phyloP scores from a whole-genome alignment of 2,888 invertebrate species.

The Tholera decimalis region DNA sequence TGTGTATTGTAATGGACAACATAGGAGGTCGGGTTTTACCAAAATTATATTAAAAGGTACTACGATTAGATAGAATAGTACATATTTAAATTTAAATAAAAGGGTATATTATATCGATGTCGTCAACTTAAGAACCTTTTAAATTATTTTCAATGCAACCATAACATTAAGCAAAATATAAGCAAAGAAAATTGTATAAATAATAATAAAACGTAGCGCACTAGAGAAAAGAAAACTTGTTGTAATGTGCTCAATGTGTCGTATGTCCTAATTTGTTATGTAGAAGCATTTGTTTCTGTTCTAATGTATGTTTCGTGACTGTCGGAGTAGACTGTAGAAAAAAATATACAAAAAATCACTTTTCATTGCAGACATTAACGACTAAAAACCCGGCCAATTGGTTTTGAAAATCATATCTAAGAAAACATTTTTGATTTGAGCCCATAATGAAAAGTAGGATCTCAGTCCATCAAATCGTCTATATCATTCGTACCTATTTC shows the following conservation, averaged over 20 bases:
- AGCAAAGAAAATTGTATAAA: constrained; percentile 50
- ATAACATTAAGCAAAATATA: constrained; percentile 27
- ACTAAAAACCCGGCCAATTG: constrained; percentile 79
- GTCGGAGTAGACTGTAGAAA: constrained; percentile 77
- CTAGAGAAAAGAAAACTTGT: constrained; percentile 77
- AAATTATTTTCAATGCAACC: constrained; percentile 45
- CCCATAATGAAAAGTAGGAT: constrained; percentile 85
- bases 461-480: constrained; percentile 69
- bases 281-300: constrained; percentile 66
- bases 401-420: constrained; percentile 48
- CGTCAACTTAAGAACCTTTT: constrained; percentile 27
- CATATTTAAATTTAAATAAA: not conserved
- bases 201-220: constrained; percentile 64
- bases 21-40: constrained; percentile 27
- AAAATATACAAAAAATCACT: constrained; percentile 73
- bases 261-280: constrained; percentile 70
- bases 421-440: constrained; percentile 72
- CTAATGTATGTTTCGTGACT: constrained; percentile 64
- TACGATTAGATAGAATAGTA: not conserved
- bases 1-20: constrained; percentile 66
- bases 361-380: constrained; percentile 83
- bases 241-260: constrained; percentile 77
- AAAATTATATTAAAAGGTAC: constrained; percentile 49
- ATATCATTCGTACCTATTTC: constrained; percentile 76
- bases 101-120: not conserved